Evolutionary conservation across 2,113 vertebrate genomes (phyloP).

Genomic region (Gracilinanus agilis): DNA sequence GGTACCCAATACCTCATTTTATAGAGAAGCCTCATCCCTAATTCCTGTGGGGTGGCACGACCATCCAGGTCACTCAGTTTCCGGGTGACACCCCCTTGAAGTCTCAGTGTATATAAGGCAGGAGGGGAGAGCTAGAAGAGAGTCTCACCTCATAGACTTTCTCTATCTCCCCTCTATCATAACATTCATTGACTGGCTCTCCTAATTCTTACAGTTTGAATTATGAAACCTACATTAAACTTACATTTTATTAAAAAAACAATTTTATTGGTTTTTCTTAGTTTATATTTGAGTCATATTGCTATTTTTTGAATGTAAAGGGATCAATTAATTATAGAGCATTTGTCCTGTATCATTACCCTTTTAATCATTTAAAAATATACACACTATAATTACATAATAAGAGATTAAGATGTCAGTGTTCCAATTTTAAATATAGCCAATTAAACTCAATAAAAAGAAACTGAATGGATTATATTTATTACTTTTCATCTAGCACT

Average conservation of each 20-base stretch:
- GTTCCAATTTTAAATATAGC: slow-evolving; percentile 51
- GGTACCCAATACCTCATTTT: too few relatives aligned
- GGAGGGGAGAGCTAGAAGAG: too few relatives aligned
- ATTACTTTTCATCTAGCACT: slow-evolving; percentile 25
- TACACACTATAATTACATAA: slow-evolving; percentile 42
- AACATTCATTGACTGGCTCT: too few relatives aligned
- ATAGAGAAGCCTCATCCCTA: too few relatives aligned
- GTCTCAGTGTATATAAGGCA: too few relatives aligned
- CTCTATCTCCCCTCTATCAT: too few relatives aligned
- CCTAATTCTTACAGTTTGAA: too few relatives aligned
- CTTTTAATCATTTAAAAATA: slow-evolving; percentile 42
- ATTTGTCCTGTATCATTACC: slow-evolving; percentile 21
- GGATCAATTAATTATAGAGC: slow-evolving; percentile 54
- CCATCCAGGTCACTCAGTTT: too few relatives aligned
- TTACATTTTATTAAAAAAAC: slow-evolving; percentile 56
- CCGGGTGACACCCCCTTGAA: too few relatives aligned
- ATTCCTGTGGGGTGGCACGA: too few relatives aligned
- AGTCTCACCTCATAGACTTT: too few relatives aligned
- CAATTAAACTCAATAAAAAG: slow-evolving; percentile 26
- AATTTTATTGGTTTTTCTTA: slow-evolving; percentile 23
- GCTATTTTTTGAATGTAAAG: slow-evolving; percentile 28
- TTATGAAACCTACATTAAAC: too few relatives aligned
- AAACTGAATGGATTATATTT: slow-evolving; percentile 30
- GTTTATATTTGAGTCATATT: slow-evolving; percentile 50
- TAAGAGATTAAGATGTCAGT: slow-evolving; percentile 32